Evolutionary conservation across 2,797 vertebrate species (phyloP), one percentile per base, ranked within the genome.

Genomic region (Muraenolepis orangiensis): DNA sequence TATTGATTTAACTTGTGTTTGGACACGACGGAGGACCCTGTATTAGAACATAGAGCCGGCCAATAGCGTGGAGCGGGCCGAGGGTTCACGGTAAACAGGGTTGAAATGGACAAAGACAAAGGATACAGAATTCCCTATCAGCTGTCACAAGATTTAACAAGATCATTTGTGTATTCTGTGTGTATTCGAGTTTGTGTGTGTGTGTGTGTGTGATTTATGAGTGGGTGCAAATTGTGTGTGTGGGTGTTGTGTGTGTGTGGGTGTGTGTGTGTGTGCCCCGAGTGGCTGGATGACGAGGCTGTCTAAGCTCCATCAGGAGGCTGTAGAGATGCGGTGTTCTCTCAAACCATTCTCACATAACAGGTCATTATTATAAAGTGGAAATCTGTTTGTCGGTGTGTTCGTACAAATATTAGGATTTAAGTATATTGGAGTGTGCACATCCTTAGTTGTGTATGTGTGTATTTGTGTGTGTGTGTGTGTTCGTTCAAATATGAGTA

Each of bases 1-100:
- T 74, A 76, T 81, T 75, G 84, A 80, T 85, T 81, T 76, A 46
- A 26, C 46, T 70, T 34, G 68, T 78, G 71, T 82, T 78, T 77
- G 74, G 26, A 38, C 16, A 12, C 0, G 23, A 70, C 4, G 14
- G 64, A 74, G 40, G 75, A 66, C n/a, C 66, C 34, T 68, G 51
- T 72, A 26, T 2, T 34, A 68, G 68, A 80, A 76, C 61, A 30
- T 13, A 57, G 51, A 74, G n/a, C 67, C 20, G 36, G 28, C 74
- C 77, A 0, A 18, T 69, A 71, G 76, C 69, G 20, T 42, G 70
- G 46, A 84, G 80, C 82, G 75, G 66, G 20, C 28, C 40, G 68
- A 36, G 26, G 76, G 75, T 84, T 46, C 77, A 78, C 80, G 78
- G 73, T 81, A 42, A 0, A 5, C 66, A 73, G 71, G 61, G 51